Base-by-base conservation (phyloP, 35 echinoderm and acorn worm genomes). In the Chiridota heheva region DNA sequence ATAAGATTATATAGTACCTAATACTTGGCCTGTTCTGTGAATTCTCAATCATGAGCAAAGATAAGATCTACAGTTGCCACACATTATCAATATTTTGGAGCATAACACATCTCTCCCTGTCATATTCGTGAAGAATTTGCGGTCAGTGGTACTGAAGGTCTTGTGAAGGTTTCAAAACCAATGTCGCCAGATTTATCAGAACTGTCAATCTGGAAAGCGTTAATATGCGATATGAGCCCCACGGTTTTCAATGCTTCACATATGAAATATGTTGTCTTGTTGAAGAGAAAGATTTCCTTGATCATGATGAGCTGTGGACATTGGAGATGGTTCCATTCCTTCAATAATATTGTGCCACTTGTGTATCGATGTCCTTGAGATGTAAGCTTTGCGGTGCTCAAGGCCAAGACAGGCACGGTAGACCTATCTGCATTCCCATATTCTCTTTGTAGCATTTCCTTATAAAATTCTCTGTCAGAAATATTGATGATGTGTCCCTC, bases 71-170 rank as follows among this genome's bases (percentile, higher is more conserved):
- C 33, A 67, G 22, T 67, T 67, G 63, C 63, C 63, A 67, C n/a
- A 32, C 63, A 67, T 67, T 36, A 67, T 67, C 63, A 67, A 67
- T 36, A 32, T 67, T 67, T 67, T 67, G 63, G 8, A 67, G 63
- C 27, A 67, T 67, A 7, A 67, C 63, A 67, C 33, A 32, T 67
- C 27, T 67, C n/a, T 32, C 33, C 20, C 27, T 67, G 63, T 67
- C 33, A 31, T 67, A 22, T 36, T 28, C 33, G 63, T 67, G 63
- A 6, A 67, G n/a, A 67, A 31, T 67, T 31, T 67, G 63, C 33
- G 63, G 63, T 36, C 63, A 67, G 1, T 67, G 63, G 33, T 67
- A 67, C 27, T 67, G 1, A 32, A 67, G 27, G 27, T 67, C 63
- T 28, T 28, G 63, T 67, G 1, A 67, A 7, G 27, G 63, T 67